Conservation (phyloP, 2,113 vertebrate species). For the Prunella himalayana region DNA sequence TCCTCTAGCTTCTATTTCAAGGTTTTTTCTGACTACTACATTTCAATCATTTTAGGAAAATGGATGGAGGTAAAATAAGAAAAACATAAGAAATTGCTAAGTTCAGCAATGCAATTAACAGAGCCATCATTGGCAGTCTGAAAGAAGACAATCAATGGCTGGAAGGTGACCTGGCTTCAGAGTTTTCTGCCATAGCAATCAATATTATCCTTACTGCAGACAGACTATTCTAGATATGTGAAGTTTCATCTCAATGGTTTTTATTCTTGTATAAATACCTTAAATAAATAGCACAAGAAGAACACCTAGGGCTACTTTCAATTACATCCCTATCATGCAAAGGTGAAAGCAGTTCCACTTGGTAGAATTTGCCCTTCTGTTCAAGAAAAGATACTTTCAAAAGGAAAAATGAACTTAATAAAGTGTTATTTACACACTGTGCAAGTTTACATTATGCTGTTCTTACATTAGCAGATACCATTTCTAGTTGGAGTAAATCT, state of each 20-base stretch:
- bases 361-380: conserved; percentile 21
- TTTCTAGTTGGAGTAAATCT: conserved; percentile 3
- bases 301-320: conserved; percentile 57
- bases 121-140: conserved; percentile 50
- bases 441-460: not conserved
- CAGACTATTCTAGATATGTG: not conserved
- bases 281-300: conserved; percentile 37
- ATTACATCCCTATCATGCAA: conserved; percentile 42
- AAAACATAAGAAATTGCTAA: conserved; percentile 28
- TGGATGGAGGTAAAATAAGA: not conserved
- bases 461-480: conserved; percentile 12
- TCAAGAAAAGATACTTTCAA: conserved; percentile 37
- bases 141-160: conserved; percentile 63
- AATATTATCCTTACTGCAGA: conserved; percentile 47
- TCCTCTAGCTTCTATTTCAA: not conserved
- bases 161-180: conserved; percentile 71
- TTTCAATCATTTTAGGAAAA: conserved; percentile 38
- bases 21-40: not conserved
- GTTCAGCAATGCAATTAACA: conserved; percentile 60
- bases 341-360: conserved; percentile 34
- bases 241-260: conserved; percentile 47
- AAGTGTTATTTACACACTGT: conserved; percentile 23
- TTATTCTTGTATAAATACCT: conserved; percentile 56
- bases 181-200: conserved; percentile 58
- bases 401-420: not conserved